Evolutionary conservation across 2,113 vertebrate species (phyloP).

Genomic region (Murina feae): DNA sequence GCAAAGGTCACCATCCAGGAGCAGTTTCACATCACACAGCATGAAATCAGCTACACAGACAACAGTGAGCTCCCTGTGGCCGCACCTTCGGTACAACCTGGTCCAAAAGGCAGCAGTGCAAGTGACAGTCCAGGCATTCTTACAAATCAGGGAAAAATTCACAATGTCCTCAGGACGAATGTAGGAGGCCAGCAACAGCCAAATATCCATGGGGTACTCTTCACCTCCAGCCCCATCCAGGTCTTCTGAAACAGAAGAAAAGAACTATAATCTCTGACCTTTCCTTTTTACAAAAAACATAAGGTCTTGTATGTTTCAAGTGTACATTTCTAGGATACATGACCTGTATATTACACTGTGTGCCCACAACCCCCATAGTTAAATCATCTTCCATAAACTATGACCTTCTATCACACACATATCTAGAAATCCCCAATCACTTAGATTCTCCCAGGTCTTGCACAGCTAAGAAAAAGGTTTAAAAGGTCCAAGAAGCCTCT

Average conservation of each 20-base stretch:
- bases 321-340: background rate
- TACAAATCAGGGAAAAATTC: slow-evolving; percentile 95
- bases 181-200: slow-evolving; percentile 93
- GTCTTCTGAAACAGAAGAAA: slow-evolving; percentile 81
- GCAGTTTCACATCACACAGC: slow-evolving; percentile 27
- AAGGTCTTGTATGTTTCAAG: background rate
- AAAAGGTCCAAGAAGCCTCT: background rate
- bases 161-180: slow-evolving; percentile 96
- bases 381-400: background rate
- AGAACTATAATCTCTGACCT: background rate
- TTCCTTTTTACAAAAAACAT: background rate
- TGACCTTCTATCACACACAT: background rate
- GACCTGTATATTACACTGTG: background rate
- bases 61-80: background rate
- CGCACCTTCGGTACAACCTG: slow-evolving; percentile 94
- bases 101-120: slow-evolving; percentile 98
- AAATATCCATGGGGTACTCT: slow-evolving; percentile 96
- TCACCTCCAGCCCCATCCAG: slow-evolving; percentile 82
- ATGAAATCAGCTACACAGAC: slow-evolving; percentile 12
- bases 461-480: background rate
- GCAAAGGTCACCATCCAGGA: slow-evolving; percentile 12
- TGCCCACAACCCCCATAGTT: background rate
- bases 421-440: background rate
- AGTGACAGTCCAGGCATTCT: slow-evolving; percentile 94
- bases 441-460: background rate